Base-by-base conservation (phyloP, 2,888 invertebrate species). In the Luperina nickerlii region DNA sequence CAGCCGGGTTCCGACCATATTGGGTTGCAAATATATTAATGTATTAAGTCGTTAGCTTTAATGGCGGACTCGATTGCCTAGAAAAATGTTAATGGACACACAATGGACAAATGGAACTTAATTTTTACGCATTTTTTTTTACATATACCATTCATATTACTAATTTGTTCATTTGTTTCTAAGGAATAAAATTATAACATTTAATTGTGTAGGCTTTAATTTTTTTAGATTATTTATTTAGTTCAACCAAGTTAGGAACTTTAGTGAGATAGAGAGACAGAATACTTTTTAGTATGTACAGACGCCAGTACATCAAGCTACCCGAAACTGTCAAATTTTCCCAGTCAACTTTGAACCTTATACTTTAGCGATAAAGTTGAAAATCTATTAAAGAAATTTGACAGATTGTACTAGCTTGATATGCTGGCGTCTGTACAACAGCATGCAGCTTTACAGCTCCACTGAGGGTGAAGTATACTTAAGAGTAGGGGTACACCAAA, bases 1-100 rank as follows among this genome's bases (percentile, higher is more conserved):
- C 60, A 67, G 13, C 11, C 66, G 24, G 71, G 87, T 80, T 73
- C 70, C 65, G 2, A 74, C 77, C 85, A 66, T 84, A 87, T 75
- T 81, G 73, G 67, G 81, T 70, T 74, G 66, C 63, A 75, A 84
- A 87, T 77, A 57, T 79, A 77, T 78, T 78, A 67, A 87, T 84
- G 70, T 77, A 84, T 74, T 57, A 62, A 60, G 51, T 65, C 38
- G n/a, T 76, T 80, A 67, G 20, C 1, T 65, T 62, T 62, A 54
- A 76, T 73, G 45, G 57, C 54, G 24, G 18, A 32, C 27, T 60
- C 13, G 18, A 27, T 73, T 71, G 32, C 42, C 68, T 76, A 60
- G 72, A 73, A 74, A 72, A 42, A 72, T 68, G 15, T 62, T 60
- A 81, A 63, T 81, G 38, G 32, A 81, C 11, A 48, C 18, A 74